Base-by-base conservation (phyloP, 1,140 invertebrate genomes). In the Dendrolimus punctatus region DNA sequence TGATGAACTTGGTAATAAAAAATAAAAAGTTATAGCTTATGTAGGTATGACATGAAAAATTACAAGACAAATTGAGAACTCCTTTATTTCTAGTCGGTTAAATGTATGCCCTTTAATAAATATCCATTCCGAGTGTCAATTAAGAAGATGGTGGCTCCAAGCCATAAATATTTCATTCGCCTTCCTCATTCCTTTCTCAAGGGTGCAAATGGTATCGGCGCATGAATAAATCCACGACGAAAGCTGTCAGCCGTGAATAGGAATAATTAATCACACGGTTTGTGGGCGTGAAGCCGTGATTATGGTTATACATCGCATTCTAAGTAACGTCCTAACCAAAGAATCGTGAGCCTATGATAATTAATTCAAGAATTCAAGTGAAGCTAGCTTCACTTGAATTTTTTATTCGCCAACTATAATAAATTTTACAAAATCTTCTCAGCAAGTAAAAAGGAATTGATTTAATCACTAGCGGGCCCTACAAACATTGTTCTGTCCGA, bases 211-310 rank as follows among this genome's bases (percentile, higher is more conserved):
- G 42, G 5, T 43, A 43, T 43, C 10, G 8, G 6, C 4, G 42
- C 6, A 43, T n/a, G 6, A 49, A 38, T 50, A 51, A 51, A 51
- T 43, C 23, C 49, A 51, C 49, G 41, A 64, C 55, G 60, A 67
- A 61, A 63, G 64, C 43, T 9, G 58, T 4, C 49, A 56, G 53
- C 64, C 64, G 39, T 67, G 64, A 60, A 63, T 58, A 41, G 44
- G 46, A 48, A 50, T 57, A 47, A 37, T 42, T 46, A 39, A 38
- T 40, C 6, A 46, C 57, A 57, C 52, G 51, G 55, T 53, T 50
- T 51, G 42, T 42, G 51, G 5, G 4, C 39, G 49, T 38, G 23
- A 36, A 8, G n/a, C 8, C n/a, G n/a, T 9, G n/a, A n/a, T 45
- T 45, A 8, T 10, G 43, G 23, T 23, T 23, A 23, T 23, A 23